phyloP scores from a whole-genome alignment of 2,888 invertebrate species.

The Parascotia fuliginaria region DNA sequence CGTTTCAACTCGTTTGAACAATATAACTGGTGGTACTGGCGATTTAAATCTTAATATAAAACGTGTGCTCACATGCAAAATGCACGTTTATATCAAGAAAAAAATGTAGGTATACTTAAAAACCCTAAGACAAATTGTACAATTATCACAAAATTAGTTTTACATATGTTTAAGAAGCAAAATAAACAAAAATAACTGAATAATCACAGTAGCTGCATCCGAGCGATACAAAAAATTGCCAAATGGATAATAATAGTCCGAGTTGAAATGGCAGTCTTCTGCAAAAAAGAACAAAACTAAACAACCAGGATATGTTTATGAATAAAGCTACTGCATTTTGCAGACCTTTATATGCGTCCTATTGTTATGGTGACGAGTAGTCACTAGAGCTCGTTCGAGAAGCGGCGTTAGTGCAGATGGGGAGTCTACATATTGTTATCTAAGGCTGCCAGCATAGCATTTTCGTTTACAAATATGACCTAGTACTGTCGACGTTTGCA shows the following conservation, averaged over 20 bases:
- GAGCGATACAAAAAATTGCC: slow-evolving; percentile 6
- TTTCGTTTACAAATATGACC: too few species aligned
- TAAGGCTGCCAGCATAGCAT: too few species aligned
- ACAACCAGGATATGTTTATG: background rate
- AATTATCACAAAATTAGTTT: background rate
- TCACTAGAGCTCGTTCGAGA: too few species aligned
- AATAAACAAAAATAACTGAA: slow-evolving; percentile 8
- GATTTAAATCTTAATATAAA: slow-evolving; percentile 1
- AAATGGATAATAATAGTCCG: slow-evolving; percentile 1
- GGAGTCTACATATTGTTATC: too few species aligned
- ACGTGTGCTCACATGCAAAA: background rate
- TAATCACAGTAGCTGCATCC: slow-evolving; percentile 6
- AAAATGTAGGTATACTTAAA: background rate
- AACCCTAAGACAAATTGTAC: background rate
- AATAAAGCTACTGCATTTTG: background rate
- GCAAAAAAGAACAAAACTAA: slow-evolving; percentile 2
- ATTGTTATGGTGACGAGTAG: too few species aligned
- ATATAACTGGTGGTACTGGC: slow-evolving; percentile 22
- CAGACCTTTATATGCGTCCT: background rate
- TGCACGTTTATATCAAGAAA: background rate
- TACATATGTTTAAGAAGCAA: slow-evolving; percentile 2
- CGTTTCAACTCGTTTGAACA: slow-evolving; percentile 27
- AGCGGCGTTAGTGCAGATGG: too few species aligned
- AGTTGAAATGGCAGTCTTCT: slow-evolving; percentile 3
- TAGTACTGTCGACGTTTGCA: too few species aligned